Evolutionary conservation across 2,113 vertebrate species (phyloP).

Genomic region (Corythaixoides concolor): DNA sequence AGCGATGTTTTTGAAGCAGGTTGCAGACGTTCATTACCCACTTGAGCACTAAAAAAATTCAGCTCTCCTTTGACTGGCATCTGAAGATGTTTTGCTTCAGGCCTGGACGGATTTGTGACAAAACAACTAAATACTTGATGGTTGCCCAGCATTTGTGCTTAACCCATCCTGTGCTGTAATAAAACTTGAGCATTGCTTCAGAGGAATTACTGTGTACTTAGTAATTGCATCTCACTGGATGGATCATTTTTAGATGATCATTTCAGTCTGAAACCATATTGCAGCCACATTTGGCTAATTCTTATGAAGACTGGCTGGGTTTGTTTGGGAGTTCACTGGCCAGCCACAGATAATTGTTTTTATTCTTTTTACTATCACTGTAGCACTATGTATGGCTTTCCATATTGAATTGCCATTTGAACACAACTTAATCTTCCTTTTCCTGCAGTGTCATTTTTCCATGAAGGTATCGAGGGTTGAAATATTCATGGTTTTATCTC

Average conservation of each 20-base stretch:
- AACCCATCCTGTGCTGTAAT: neutral
- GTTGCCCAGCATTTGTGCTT: rapidly evolving
- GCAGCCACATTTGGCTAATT: neutral
- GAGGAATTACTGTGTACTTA: neutral
- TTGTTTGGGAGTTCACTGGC: neutral
- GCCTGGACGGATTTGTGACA: neutral
- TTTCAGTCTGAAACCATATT: neutral
- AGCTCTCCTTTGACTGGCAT: neutral
- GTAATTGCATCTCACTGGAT: neutral
- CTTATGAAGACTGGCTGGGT: neutral
- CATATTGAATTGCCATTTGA: neutral
- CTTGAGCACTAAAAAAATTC: constrained; percentile 22
- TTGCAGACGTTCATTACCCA: neutral
- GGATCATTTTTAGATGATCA: neutral
- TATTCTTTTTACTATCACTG: neutral
- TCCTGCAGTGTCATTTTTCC: neutral
- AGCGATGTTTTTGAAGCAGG: constrained; percentile 26
- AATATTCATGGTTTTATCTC: neutral
- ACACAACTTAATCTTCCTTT: neutral
- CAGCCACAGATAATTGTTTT: neutral
- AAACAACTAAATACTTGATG: neutral
- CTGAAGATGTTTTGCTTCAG: neutral
- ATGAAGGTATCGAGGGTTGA: neutral
- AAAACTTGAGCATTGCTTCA: rapidly evolving
- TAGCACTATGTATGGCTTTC: neutral